Conservation (phyloP, 2,797 vertebrate species). For the Anguilla megastoma region DNA sequence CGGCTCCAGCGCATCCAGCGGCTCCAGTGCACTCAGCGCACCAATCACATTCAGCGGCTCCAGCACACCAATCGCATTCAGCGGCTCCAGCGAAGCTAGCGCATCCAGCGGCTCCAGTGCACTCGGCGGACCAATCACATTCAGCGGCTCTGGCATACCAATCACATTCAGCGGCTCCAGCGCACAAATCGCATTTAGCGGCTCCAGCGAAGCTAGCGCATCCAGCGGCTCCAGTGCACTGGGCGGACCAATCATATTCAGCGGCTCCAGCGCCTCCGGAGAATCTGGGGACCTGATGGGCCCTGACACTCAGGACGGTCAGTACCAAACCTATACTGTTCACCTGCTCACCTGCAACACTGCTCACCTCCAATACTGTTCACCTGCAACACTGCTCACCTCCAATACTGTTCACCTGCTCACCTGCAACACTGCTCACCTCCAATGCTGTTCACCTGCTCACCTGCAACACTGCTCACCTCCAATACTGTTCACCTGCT, state of each 20-base stretch:
- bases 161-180: constrained; percentile 59
- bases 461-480: no score
- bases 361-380: not conserved
- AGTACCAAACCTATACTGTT: not conserved
- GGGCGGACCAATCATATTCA: constrained; percentile 63
- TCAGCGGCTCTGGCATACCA: constrained; percentile 56
- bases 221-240: no score
- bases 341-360: not conserved
- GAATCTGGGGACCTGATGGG: constrained; percentile 81
- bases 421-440: not conserved
- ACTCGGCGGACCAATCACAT: constrained; percentile 58
- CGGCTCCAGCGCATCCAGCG: constrained; percentile 63
- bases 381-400: not conserved
- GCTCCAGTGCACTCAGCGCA: constrained; percentile 72
- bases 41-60: constrained; percentile 57
- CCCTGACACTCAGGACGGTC: constrained; percentile 76
- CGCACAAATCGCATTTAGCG: constrained; percentile 51
- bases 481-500: no score
- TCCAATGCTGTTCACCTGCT: not conserved
- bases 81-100: constrained; percentile 56
- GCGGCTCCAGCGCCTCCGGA: constrained; percentile 72
- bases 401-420: not conserved
- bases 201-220: no score
- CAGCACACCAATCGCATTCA: constrained; percentile 64
- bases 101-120: constrained; percentile 74